A percentile compares a stretch with the other conserved stretches of the same genome.
These are phyloP conservation scores for Drosophila sturtevanti DNA, from an alignment of 1,140 invertebrate species.

Conservation along the genomic window DNA sequence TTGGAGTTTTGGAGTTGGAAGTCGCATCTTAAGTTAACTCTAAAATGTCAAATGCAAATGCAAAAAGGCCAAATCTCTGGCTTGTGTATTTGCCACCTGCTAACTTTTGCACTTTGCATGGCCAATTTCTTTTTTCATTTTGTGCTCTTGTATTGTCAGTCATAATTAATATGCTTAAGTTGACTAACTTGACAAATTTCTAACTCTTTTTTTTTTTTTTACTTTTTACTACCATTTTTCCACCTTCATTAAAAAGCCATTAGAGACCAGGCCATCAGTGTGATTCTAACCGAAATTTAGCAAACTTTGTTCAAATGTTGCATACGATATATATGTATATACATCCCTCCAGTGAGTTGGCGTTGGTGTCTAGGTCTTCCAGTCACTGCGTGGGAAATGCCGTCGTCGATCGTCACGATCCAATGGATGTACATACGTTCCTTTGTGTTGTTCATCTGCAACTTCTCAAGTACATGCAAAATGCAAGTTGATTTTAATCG, in stretches of 20 bases:
- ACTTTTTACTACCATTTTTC: constrained; percentile 4
- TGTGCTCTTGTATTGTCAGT: constrained; percentile 39
- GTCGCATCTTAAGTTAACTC: constrained; percentile 60
- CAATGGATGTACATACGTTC: constrained; percentile 22
- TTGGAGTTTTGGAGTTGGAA: constrained; percentile 24
- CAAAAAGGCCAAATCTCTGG: constrained; percentile 53
- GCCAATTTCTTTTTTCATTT: constrained; percentile 28
- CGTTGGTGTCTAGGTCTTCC: neutral
- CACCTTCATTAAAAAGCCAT: constrained; percentile 74
- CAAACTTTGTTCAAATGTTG: neutral
- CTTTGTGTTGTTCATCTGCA: constrained; percentile 15
- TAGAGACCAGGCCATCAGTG: constrained; percentile 19
- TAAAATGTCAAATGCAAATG: constrained; percentile 78
- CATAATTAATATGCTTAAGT: constrained; percentile 78
- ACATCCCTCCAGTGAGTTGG: neutral
- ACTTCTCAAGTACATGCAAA: constrained; percentile 45
- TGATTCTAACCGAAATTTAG: constrained; percentile 27
- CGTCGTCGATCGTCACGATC: constrained; percentile 73
- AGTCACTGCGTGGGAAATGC: constrained; percentile 71
- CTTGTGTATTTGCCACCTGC: constrained; percentile 56
- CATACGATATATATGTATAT: neutral
- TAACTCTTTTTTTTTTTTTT: constrained; percentile 9
- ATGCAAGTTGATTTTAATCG: constrained; percentile 71
- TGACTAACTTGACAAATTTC: constrained; percentile 63
- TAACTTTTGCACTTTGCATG: constrained; percentile 53